These are phyloP conservation scores for Cepphus grylle DNA, from an alignment of 2,113 vertebrate genomes.

Conservation along the genomic window DNA sequence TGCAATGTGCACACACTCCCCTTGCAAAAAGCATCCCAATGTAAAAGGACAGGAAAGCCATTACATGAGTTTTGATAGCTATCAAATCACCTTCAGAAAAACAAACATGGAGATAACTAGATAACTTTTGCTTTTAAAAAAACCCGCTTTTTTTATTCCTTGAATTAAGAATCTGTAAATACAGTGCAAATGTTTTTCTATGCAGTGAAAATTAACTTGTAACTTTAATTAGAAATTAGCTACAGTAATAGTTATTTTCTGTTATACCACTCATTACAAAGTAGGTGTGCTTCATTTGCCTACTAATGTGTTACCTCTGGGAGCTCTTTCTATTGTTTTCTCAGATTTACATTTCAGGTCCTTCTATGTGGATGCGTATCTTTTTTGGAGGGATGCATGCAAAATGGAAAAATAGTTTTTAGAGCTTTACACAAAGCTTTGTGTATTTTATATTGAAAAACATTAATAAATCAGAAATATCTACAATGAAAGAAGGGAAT, in stretches of 20 bases:
- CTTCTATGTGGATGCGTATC: not conserved
- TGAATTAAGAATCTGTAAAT: not conserved
- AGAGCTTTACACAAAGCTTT: not conserved
- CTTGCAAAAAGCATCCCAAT: not conserved
- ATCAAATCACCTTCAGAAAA: not conserved
- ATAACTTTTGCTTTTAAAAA: not conserved
- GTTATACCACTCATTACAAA: not conserved
- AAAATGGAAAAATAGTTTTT: not conserved
- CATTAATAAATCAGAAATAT: not conserved
- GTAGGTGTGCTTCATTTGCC: not conserved
- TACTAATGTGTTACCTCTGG: not conserved
- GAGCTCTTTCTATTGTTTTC: not conserved
- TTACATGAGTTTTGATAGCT: not conserved
- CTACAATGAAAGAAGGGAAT: not conserved
- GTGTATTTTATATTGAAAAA: not conserved
- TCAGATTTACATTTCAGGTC: not conserved
- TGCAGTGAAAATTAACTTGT: not conserved
- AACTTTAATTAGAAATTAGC: not conserved
- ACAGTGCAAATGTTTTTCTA: not conserved
- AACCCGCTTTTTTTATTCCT: not conserved
- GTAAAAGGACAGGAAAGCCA: not conserved
- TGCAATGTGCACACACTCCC: not conserved
- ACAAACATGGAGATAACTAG: not conserved
- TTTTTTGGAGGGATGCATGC: not conserved
- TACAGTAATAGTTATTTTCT: not conserved